Base-by-base conservation (phyloP, 1,140 invertebrate species). In the Metopolophium dirhodum region DNA sequence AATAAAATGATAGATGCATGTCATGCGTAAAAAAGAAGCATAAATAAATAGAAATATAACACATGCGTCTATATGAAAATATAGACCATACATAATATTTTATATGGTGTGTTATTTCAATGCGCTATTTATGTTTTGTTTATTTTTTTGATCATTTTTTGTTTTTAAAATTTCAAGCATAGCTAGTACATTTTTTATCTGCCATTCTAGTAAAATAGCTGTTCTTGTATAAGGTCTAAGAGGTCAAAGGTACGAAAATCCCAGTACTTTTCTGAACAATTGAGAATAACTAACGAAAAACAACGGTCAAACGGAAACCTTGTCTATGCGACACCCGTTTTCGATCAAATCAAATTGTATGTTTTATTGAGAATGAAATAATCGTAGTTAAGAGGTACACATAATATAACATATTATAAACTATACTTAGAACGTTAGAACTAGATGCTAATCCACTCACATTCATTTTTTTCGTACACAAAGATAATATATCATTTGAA, bases 11-110 rank as follows among this genome's bases (percentile, higher is more conserved):
- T 83, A 83, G 83, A 85, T 85, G 35, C 37, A 41, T 85, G 23
- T 85, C 83, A 85, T 11, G 83, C 37, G 37, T 85, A 41, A 85
- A 85, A 68, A 85, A 85, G n/a, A 45, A 85, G 11, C 37, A 85
- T 41, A 85, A 41, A 85, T 85, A 85, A 41, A 85, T 85, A 85
- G 35, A 68, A 68, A 68, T 68, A 68, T n/a, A 68, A 68, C 61
- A 68, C 61, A 68, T 68, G 14, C 61, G 61, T 68, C 61, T 68
- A 68, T 68, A 68, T 68, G 30, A 68, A 68, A n/a, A n/a, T 68
- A 68, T n/a, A 68, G 3, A 68, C 6, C 14, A 68, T 18, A 41
- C 41, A 41, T 41, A 41, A 68, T 26, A 68, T 68, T 18, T 68
- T n/a, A 68, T 68, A n/a, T n/a, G 7, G 4, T 68, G 30, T 68